Conservation (phyloP, 2,113 vertebrate genomes). For the Theropithecus gelada region DNA sequence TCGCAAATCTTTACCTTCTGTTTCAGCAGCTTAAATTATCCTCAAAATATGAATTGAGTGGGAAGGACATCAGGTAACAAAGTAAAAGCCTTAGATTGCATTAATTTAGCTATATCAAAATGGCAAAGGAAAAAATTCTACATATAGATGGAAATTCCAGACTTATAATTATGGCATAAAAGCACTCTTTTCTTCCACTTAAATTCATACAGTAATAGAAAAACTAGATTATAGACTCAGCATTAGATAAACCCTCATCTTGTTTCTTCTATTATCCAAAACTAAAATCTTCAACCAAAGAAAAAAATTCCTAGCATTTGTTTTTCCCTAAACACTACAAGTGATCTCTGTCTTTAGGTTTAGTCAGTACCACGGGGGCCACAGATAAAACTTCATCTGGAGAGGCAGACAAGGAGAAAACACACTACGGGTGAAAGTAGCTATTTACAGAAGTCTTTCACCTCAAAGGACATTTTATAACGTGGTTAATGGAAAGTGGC, state of each 20-base stretch:
- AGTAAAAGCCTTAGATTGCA: neutral
- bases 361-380: neutral
- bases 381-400: neutral
- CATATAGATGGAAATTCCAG: neutral
- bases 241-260: neutral
- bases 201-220: conserved; percentile 18
- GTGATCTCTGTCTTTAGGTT: neutral
- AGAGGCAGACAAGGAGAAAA: neutral
- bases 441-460: neutral
- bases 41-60: neutral
- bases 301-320: neutral
- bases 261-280: conserved; percentile 27
- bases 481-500: neutral
- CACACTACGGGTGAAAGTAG: neutral
- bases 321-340: neutral
- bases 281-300: conserved; percentile 34
- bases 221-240: neutral
- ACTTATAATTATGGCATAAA: neutral
- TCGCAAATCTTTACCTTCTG: conserved; percentile 3
- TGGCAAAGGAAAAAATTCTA: neutral
- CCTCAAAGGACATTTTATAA: neutral
- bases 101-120: neutral
- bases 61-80: neutral
- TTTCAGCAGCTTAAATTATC: conserved; percentile 15
- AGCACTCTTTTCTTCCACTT: neutral